phyloP scores from a whole-genome alignment of 2,113 vertebrate genomes.

The Cervus canadensis region DNA sequence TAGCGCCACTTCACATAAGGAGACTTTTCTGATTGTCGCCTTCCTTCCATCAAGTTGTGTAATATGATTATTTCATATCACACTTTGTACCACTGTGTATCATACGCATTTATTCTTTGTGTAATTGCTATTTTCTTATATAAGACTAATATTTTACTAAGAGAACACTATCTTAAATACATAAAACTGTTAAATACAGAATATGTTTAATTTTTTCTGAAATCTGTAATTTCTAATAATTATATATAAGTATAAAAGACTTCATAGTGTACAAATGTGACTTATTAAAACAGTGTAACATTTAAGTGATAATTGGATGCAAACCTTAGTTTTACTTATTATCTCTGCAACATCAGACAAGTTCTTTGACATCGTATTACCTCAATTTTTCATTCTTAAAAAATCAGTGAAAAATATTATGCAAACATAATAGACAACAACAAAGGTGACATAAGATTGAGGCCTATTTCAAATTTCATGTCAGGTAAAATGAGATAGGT shows the following conservation, averaged over 20 bases:
- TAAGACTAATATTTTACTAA: not conserved
- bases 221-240: not conserved
- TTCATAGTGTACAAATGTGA: not conserved
- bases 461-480: not conserved
- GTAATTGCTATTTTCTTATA: not conserved
- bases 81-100: not conserved
- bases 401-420: not conserved
- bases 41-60: not conserved
- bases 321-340: not conserved
- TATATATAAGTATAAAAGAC: not conserved
- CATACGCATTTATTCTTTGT: not conserved
- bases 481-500: not conserved
- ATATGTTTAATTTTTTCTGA: not conserved
- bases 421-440: not conserved
- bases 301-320: not conserved
- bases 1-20: not conserved
- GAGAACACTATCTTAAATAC: not conserved
- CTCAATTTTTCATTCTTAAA: not conserved
- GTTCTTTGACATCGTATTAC: not conserved
- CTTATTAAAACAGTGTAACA: not conserved
- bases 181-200: not conserved
- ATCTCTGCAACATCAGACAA: not conserved
- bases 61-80: not conserved
- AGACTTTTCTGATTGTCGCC: not conserved
- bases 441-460: not conserved